Conservation (phyloP, 92 coral and sea anemone species). For the Scolanthus callimorphus region DNA sequence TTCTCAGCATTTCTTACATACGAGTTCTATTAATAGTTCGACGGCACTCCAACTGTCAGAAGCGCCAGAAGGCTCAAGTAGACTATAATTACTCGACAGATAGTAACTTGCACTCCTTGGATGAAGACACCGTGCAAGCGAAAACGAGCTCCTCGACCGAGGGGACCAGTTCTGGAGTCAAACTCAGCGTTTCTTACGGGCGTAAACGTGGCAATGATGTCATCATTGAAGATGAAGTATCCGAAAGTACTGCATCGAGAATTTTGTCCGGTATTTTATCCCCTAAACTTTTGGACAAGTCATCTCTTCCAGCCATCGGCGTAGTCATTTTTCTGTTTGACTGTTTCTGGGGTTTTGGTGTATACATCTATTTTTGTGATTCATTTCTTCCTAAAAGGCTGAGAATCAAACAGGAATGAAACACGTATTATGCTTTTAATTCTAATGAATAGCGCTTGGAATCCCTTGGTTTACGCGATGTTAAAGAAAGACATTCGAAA, state of each 20-base stretch:
- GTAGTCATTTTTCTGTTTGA: slow-evolving; percentile 25
- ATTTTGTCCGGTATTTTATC: slow-evolving; percentile 17
- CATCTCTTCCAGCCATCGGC: slow-evolving; percentile 27
- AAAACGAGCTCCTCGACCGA: slow-evolving; percentile 1
- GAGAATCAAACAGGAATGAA: slow-evolving; percentile 8
- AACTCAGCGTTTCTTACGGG: not conserved
- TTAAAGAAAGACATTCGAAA: slow-evolving; percentile 25
- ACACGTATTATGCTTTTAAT: slow-evolving; percentile 19
- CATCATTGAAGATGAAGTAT: slow-evolving; percentile 23
- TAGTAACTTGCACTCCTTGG: slow-evolving; percentile 20
- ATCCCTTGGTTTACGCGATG: slow-evolving; percentile 24
- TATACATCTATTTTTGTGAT: slow-evolving; percentile 19
- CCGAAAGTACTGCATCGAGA: slow-evolving; percentile 24
- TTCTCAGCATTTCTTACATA: slow-evolving; percentile 15
- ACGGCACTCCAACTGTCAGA: slow-evolving; percentile 11
- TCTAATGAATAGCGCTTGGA: slow-evolving; percentile 26
- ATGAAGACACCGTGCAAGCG: slow-evolving; percentile 17
- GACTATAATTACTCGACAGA: slow-evolving; percentile 35
- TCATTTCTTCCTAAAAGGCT: slow-evolving; percentile 14
- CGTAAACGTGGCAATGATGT: slow-evolving; percentile 1
- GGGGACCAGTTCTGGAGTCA: not conserved
- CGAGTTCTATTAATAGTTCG: slow-evolving; percentile 22
- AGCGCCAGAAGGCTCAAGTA: slow-evolving; percentile 14
- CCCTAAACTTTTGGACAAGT: slow-evolving; percentile 24
- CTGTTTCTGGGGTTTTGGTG: slow-evolving; percentile 24